A percentile compares a stretch with the other conserved stretches of the same genome.
These are phyloP conservation scores for Atopsyche davidsoni DNA, from an alignment of 1,140 invertebrate species.

Conservation along the genomic window DNA sequence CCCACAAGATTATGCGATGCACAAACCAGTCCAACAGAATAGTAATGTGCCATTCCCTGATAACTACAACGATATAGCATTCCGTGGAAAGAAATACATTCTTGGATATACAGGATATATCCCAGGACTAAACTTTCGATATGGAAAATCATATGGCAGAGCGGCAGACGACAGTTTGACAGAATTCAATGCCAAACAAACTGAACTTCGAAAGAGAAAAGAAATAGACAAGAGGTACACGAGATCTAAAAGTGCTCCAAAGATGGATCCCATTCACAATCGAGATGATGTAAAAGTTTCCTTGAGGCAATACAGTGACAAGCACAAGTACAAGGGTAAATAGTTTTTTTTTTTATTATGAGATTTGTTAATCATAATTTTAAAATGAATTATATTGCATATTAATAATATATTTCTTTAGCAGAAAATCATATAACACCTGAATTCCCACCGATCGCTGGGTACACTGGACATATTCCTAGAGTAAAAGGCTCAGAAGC, in stretches of 20 bases:
- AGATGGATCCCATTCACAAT: conserved; percentile 48
- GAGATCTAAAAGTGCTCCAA: conserved; percentile 47
- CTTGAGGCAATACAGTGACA: conserved; percentile 44
- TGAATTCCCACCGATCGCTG: conserved; percentile 63
- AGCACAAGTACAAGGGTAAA: conserved; percentile 50
- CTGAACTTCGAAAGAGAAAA: conserved; percentile 46
- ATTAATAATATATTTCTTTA: conserved; percentile 16
- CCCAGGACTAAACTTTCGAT: conserved; percentile 49
- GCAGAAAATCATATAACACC: conserved; percentile 61
- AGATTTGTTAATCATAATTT: too few species aligned
- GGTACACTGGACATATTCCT: conserved; percentile 67
- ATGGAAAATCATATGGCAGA: conserved; percentile 62
- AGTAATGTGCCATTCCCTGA: conserved; percentile 40
- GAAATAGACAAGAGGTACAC: conserved; percentile 47
- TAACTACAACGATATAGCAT: conserved; percentile 38
- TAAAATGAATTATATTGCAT: background rate
- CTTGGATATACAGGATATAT: conserved; percentile 60
- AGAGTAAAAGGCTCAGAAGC: conserved; percentile 58
- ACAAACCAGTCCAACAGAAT: conserved; percentile 30
- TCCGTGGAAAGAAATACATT: conserved; percentile 53
- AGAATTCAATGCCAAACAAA: conserved; percentile 55
- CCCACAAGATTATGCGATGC: conserved; percentile 21
- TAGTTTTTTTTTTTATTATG: background rate
- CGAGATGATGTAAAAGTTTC: conserved; percentile 48
- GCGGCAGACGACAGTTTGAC: conserved; percentile 63